These are phyloP conservation scores for Calephelis nemesis DNA, from an alignment of 1,140 invertebrate genomes.

Conservation along the genomic window DNA sequence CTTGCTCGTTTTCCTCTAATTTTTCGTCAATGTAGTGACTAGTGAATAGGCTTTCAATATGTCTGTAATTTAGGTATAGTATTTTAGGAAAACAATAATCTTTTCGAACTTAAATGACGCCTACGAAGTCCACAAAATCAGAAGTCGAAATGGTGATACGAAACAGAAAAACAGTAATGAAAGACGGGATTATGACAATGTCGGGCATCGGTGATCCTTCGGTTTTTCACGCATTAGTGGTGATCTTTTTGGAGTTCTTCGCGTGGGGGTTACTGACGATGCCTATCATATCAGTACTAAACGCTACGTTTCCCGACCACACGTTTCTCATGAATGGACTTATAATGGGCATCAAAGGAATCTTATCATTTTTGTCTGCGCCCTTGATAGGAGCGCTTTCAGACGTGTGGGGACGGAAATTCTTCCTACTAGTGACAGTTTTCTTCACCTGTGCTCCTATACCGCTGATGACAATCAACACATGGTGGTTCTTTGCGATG, in stretches of 20 bases:
- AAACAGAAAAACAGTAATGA: constrained; percentile 77
- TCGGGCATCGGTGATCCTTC: constrained; percentile 96
- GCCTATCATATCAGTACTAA: constrained; percentile 97
- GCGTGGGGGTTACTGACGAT: constrained; percentile 99
- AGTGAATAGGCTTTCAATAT: constrained; percentile 66
- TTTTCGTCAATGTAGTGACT: constrained; percentile 70
- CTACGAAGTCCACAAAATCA: constrained; percentile 75
- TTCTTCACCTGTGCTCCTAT: constrained; percentile 99
- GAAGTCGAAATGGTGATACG: constrained; percentile 79
- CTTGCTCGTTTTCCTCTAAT: constrained; percentile 62
- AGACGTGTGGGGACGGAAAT: constrained; percentile 98
- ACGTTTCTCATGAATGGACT: constrained; percentile 99
- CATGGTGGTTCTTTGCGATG: constrained; percentile 99
- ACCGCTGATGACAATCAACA: constrained; percentile 98
- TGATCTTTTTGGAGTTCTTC: constrained; percentile 99
- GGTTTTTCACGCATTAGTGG: constrained; percentile 98
- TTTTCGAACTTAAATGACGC: constrained; percentile 72
- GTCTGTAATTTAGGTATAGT: constrained; percentile 65
- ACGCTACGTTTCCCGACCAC: constrained; percentile 98
- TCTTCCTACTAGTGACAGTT: constrained; percentile 98
- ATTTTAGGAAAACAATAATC: constrained; percentile 52
- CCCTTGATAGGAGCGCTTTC: constrained; percentile 98
- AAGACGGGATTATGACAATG: constrained; percentile 78
- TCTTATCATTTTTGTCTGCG: constrained; percentile 97
- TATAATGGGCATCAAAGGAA: constrained; percentile 98